Evolutionary conservation across 92 coral and sea anemone species (phyloP).

Genomic region (Metridium senile): DNA sequence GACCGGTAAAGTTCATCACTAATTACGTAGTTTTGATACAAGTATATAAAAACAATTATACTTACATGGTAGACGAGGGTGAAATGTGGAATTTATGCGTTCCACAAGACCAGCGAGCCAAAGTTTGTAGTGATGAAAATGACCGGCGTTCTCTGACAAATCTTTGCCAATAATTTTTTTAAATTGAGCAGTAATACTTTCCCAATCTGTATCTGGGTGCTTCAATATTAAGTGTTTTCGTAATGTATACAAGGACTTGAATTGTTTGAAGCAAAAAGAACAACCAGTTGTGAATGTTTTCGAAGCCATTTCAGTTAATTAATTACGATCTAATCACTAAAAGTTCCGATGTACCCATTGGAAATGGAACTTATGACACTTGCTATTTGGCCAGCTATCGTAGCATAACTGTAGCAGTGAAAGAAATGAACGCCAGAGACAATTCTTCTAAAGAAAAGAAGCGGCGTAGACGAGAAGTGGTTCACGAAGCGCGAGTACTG

Average conservation of each 20-base stretch:
- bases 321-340: no score
- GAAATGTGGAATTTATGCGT: conserved; percentile 11
- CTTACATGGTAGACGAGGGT: conserved; percentile 28
- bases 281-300: conserved; percentile 17
- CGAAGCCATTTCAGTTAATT: no score
- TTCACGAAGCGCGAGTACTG: not conserved
- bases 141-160: not conserved
- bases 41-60: not conserved
- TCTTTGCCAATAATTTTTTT: no score
- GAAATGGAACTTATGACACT: not conserved
- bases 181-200: no score
- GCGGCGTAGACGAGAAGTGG: not conserved
- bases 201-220: conserved; percentile 10
- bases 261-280: conserved; percentile 9
- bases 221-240: not conserved
- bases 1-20: not conserved
- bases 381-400: not conserved
- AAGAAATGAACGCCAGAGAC: not conserved
- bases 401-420: not conserved
- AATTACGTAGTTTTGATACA: not conserved
- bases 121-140: not conserved
- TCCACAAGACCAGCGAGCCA: conserved; percentile 32
- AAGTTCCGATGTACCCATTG: conserved; percentile 25
- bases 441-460: not conserved
- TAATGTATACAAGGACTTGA: conserved; percentile 17